Conservation (phyloP, 2,113 vertebrate species). For the Chaetorhynchus papuensis region DNA sequence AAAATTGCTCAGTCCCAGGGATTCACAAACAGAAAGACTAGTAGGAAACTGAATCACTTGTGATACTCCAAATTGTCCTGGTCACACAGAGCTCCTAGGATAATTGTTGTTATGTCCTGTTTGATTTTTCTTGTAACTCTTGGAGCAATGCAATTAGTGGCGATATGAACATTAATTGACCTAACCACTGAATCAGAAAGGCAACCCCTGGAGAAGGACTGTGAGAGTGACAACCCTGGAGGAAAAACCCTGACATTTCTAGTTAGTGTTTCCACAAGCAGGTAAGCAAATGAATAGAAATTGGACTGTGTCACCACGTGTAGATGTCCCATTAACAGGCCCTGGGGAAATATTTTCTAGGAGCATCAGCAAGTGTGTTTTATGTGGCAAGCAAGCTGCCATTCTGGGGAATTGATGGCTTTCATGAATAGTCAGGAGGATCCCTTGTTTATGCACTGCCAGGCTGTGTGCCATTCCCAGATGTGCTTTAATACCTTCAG, state of each 20-base stretch:
- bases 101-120: background rate
- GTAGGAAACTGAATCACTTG: background rate
- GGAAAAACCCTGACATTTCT: conserved; percentile 21
- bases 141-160: conserved; percentile 13
- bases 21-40: background rate
- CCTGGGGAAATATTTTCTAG: conserved; percentile 5
- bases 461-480: background rate
- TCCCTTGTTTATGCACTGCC: background rate
- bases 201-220: background rate
- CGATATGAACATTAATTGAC: conserved; percentile 34
- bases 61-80: background rate
- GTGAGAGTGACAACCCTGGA: background rate
- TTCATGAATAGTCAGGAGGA: background rate
- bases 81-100: background rate
- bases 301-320: background rate
- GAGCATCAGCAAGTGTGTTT: background rate
- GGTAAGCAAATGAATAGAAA: conserved; percentile 23
- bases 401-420: background rate
- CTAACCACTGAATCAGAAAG: background rate
- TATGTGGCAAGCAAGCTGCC: background rate
- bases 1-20: background rate
- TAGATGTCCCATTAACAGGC: background rate
- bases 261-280: conserved; percentile 12
- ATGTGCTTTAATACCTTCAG: background rate
- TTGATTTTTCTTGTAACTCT: conserved; percentile 16